Evolutionary conservation across 2,797 vertebrate species (phyloP).

Genomic region (Scleropages formosus): DNA sequence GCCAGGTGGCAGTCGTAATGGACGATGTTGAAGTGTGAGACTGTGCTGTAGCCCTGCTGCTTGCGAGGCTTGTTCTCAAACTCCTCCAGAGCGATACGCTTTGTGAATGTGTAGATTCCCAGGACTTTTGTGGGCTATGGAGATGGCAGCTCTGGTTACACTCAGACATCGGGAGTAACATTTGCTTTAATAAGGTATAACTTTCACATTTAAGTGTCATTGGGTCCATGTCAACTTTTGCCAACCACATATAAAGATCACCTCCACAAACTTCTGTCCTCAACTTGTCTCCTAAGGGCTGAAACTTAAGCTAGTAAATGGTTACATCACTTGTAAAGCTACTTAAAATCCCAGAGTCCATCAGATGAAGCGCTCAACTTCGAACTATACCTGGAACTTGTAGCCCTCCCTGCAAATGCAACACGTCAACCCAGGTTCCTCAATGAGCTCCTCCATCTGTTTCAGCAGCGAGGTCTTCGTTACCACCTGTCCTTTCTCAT

Average conservation of each 20-base stretch:
- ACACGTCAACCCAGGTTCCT: constrained; percentile 95
- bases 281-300: too few relatives aligned
- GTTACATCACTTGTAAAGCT: too few relatives aligned
- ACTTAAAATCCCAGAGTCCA: too few relatives aligned
- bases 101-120: constrained; percentile 98
- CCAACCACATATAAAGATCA: too few relatives aligned
- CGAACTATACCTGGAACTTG: constrained; percentile 87
- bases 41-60: constrained; percentile 97
- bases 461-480: constrained; percentile 95
- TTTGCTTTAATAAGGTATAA: background rate
- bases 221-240: too few relatives aligned
- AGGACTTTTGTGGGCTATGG: constrained; percentile 94
- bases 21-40: constrained; percentile 99
- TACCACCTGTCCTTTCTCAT: constrained; percentile 98
- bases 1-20: constrained; percentile 98
- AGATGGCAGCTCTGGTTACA: background rate
- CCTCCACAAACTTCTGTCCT: too few relatives aligned
- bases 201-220: background rate
- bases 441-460: constrained; percentile 98
- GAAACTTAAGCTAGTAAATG: too few relatives aligned
- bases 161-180: background rate
- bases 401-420: constrained; percentile 98
- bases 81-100: constrained; percentile 90
- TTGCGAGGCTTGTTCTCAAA: constrained; percentile 96
- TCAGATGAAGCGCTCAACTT: too few relatives aligned